phyloP scores from a whole-genome alignment of 1,140 invertebrate species.

The Pogonomyrmex barbatus region DNA sequence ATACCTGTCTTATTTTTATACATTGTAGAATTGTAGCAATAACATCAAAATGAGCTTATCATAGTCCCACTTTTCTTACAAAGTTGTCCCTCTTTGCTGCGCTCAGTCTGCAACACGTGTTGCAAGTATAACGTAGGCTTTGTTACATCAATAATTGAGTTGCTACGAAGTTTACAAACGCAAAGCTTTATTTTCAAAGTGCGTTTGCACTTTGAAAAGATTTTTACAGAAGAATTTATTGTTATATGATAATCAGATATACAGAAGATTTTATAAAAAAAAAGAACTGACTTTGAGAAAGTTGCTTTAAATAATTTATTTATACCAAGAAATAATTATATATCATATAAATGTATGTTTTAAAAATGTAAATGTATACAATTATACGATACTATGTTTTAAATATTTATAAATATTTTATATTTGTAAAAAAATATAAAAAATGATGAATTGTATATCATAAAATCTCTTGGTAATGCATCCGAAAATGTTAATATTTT shows the following conservation, averaged over 20 bases:
- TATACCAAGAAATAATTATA: not conserved
- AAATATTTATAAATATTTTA: not conserved
- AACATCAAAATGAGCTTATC: not conserved
- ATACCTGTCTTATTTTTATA: not conserved
- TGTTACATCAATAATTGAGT: conserved; percentile 70
- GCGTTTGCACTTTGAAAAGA: not conserved
- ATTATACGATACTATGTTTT: not conserved
- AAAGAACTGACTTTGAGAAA: not conserved
- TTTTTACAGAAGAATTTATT: conserved; percentile 6
- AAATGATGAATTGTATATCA: not conserved
- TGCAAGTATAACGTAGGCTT: conserved; percentile 4
- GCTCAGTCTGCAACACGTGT: conserved; percentile 22
- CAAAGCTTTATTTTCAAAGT: conserved; percentile 33
- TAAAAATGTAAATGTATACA: not conserved
- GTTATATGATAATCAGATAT: not conserved
- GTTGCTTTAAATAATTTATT: not conserved
- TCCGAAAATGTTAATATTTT: not conserved
- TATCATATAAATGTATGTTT: not conserved
- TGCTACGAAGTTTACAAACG: conserved; percentile 44
- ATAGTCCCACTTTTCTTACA: conserved; percentile 1
- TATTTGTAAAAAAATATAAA: not conserved
- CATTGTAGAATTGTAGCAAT: not conserved
- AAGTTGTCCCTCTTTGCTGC: not conserved
- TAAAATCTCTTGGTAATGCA: not conserved
- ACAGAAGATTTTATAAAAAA: not conserved